Base-by-base conservation (phyloP, 2,888 invertebrate genomes). In the Scaptomyza polygonia region DNA sequence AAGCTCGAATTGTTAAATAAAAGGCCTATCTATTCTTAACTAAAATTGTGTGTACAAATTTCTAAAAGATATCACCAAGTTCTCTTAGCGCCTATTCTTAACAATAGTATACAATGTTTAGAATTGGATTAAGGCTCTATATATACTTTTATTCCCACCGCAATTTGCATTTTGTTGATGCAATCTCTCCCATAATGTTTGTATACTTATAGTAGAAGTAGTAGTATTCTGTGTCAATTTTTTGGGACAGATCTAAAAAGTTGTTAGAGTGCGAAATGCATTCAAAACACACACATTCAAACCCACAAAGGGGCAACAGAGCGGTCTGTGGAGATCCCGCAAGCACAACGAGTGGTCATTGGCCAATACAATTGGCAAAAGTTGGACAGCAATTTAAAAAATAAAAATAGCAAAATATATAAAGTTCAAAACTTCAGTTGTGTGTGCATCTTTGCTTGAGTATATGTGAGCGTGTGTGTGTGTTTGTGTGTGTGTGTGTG, bases 211-310 rank as follows among this genome's bases (percentile, higher is more conserved):
- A 0, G 1, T n/a, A 7, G 34, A n/a, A 2, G 34, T 14, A 36
- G 36, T 36, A 9, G 39, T 21, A 43, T 49, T 16, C 49, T 34
- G 12, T 21, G 2, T n/a, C 27, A 25, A 29, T 21, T 34, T 32
- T 69, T 54, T 53, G 45, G 18, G 25, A 54, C 51, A 61, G 64
- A 67, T 73, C 65, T 56, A 39, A 71, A 79, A 86, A 86, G 74
- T 83, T 80, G 65, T 45, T 75, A 81, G 78, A 81, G 68, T 71
- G 65, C 55, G 61, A 64, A 81, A 70, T 82, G 62, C 67, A 79
- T 65, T 70, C 63, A 67, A 74, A 83, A 52, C 63, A 62, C 68
- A 16, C 36, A 39, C 9, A 16, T 16, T 43, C n/a, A n/a, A n/a
- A n/a, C 49, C 27, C 55, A 49, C 43, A 67, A 69, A 64, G 65